These are phyloP conservation scores for Drosophila hydei DNA, from an alignment of 1,140 invertebrate genomes.

Conservation along the genomic window DNA sequence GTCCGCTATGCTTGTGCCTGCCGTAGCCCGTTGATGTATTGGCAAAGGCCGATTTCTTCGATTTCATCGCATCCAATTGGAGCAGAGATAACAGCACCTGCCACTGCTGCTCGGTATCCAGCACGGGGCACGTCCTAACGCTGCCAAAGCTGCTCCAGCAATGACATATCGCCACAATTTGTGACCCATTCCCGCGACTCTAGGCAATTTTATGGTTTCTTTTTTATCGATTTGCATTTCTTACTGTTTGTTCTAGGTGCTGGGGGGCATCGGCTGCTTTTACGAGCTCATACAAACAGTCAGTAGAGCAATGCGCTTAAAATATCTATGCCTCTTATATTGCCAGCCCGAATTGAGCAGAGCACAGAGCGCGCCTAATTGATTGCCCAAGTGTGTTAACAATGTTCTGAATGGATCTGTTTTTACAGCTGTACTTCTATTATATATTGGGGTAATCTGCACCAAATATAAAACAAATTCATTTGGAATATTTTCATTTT, in stretches of 20 bases:
- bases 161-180: slow-evolving; percentile 45
- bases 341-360: slow-evolving; percentile 39
- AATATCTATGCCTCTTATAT: slow-evolving; percentile 67
- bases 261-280: slow-evolving; percentile 2
- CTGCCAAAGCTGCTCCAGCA: slow-evolving; percentile 43
- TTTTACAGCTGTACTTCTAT: neutral
- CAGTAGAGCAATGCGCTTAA: slow-evolving; percentile 68
- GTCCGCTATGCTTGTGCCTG: slow-evolving; percentile 67
- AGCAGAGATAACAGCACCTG: neutral
- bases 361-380: neutral
- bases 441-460: no score
- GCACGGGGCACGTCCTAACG: slow-evolving; percentile 30
- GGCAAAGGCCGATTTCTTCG: slow-evolving; percentile 75
- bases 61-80: slow-evolving; percentile 70
- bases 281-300: slow-evolving; percentile 31
- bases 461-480: no score
- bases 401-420: neutral
- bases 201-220: slow-evolving; percentile 67
- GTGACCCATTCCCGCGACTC: slow-evolving; percentile 8
- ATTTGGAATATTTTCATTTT: no score
- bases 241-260: slow-evolving; percentile 3
- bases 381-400: neutral
- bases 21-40: slow-evolving; percentile 79
- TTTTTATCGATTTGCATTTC: slow-evolving; percentile 72
- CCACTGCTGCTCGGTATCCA: neutral